These are phyloP conservation scores for Blastobasis lacticolella DNA, from an alignment of 2,888 invertebrate species.

Conservation along the genomic window DNA sequence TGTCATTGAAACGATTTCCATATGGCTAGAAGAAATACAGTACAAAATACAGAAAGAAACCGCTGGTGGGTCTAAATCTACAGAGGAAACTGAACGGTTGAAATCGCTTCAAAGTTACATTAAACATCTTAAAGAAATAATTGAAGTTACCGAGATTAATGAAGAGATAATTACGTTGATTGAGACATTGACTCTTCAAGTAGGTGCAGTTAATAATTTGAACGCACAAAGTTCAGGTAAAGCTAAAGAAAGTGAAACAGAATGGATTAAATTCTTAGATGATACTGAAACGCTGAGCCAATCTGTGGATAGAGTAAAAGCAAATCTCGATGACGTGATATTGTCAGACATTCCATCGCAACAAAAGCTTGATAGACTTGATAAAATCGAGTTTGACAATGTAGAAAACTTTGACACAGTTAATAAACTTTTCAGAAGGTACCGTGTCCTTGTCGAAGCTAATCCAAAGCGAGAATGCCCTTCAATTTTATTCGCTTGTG, in stretches of 20 bases:
- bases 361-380: slow-evolving; percentile 79
- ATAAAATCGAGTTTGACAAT: slow-evolving; percentile 80
- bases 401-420: slow-evolving; percentile 76
- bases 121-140: slow-evolving; percentile 75
- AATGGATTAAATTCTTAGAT: slow-evolving; percentile 82
- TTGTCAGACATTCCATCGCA: slow-evolving; percentile 79
- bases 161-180: slow-evolving; percentile 79
- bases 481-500: slow-evolving; percentile 76
- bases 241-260: slow-evolving; percentile 74
- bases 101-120: slow-evolving; percentile 70
- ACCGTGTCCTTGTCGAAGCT: slow-evolving; percentile 77
- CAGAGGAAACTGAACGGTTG: slow-evolving; percentile 43
- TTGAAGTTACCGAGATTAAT: slow-evolving; percentile 79
- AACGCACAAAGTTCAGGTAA: slow-evolving; percentile 56
- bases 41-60: slow-evolving; percentile 78
- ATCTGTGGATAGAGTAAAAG: slow-evolving; percentile 63
- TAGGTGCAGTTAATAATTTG: slow-evolving; percentile 80
- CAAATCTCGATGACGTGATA: slow-evolving; percentile 70
- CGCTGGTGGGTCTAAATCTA: slow-evolving; percentile 29
- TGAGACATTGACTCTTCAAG: slow-evolving; percentile 76
- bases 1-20: slow-evolving; percentile 86
- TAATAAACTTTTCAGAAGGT: slow-evolving; percentile 76
- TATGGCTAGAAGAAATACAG: slow-evolving; percentile 89
- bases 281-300: slow-evolving; percentile 75
- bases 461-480: slow-evolving; percentile 83